Conservation (phyloP, 2,113 vertebrate species). For the Alethe castanea region DNA sequence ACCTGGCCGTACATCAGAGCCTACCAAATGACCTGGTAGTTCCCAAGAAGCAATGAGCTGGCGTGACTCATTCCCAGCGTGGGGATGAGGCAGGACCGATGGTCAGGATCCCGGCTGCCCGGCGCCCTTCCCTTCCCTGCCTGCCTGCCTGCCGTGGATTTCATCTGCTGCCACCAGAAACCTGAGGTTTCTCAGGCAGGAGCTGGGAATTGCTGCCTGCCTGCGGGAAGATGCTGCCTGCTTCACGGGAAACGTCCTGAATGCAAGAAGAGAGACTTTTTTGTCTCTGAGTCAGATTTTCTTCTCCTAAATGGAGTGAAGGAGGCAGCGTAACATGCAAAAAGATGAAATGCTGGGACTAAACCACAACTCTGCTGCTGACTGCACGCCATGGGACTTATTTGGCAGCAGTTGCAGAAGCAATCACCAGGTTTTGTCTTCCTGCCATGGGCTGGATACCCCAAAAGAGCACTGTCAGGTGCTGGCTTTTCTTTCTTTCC, state of each 20-base stretch:
- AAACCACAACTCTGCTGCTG: not conserved
- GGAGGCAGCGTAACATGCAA: not conserved
- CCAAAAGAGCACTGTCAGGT: rapidly evolving
- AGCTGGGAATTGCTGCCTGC: not conserved
- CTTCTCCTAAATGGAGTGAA: not conserved
- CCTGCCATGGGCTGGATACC: not conserved
- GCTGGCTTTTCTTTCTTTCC: not conserved
- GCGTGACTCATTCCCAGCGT: not conserved
- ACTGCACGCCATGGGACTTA: rapidly evolving
- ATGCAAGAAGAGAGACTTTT: not conserved
- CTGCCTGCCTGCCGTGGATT: not conserved
- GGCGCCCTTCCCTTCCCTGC: not conserved
- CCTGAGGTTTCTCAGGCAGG: not conserved
- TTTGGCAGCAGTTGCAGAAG: rapidly evolving
- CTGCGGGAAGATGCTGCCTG: not conserved
- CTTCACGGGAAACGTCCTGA: not conserved
- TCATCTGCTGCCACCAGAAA: not conserved
- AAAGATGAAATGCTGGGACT: not conserved
- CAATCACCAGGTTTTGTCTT: rapidly evolving
- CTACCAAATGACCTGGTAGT: not conserved
- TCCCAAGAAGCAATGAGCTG: conserved; percentile 18
- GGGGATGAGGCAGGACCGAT: not conserved
- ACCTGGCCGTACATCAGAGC: not conserved
- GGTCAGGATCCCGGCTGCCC: not conserved
- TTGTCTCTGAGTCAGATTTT: not conserved